Base-by-base conservation (phyloP, 2,888 invertebrate species). In the Meteorus cinctellus region DNA sequence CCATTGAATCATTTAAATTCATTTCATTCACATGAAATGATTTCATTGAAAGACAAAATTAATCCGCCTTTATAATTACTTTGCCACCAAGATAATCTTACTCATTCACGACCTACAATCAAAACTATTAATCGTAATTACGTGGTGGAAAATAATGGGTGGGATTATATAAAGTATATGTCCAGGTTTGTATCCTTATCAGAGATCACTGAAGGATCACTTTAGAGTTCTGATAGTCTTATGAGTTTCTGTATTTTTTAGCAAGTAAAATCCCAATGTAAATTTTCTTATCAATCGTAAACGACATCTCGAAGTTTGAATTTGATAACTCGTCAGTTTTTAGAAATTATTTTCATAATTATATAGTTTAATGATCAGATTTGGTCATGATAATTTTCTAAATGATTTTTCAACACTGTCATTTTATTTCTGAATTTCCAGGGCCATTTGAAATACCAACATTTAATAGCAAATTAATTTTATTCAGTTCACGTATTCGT, bases 51-150 rank as follows among this genome's bases (percentile, higher is more conserved):
- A 48, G n/a, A 48, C 48, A 48, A 16, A 48, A 48, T 48, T 48
- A 48, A 48, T 48, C 48, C 48, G 16, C n/a, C 48, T 48, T 48
- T 48, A 48, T 48, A 48, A 48, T 48, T 48, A 48, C 48, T 48
- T 48, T 48, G 4, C 48, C n/a, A 41, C 48, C 16, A 2, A 48
- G n/a, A n/a, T n/a, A 48, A 48, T 48, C 48, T 48, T n/a, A 48
- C 16, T 48, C n/a, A 2, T 48, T 48, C 16, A 48, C 16, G 4
- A 2, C n/a, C 6, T n/a, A 48, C 48, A 48, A 48, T 48, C 48
- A 48, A 48, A 48, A 34, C 63, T 63, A 34, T 31, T 29, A 63
- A 63, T 31, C 34, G 63, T 34, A 34, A 63, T 63, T 31, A 63
- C n/a, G 63, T 34, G 34, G n/a, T 34, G 16, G 34, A 10, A n/a